Base-by-base conservation (phyloP, 2,888 invertebrate genomes). In the Dolomedes plantarius region DNA sequence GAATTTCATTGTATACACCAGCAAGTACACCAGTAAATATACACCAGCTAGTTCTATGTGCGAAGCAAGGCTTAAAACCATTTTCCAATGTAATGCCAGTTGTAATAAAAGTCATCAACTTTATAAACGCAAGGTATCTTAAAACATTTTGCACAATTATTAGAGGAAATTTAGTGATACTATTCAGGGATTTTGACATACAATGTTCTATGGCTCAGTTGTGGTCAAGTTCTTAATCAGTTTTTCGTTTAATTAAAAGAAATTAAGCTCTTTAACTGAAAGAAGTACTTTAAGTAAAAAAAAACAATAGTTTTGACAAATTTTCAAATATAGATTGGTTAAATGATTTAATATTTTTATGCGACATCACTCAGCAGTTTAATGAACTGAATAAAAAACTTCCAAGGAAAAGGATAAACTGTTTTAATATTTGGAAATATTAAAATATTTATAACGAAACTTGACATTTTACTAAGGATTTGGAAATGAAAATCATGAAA, bases 1-100 rank as follows among this genome's bases (percentile, higher is more conserved):
- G 36, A 39, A 23, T 19, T 69, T 69, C 69, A 9, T 69, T 69
- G 69, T 69, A 19, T 39, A 69, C n/a, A n/a, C n/a, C n/a, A n/a
- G n/a, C n/a, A n/a, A n/a, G n/a, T n/a, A n/a, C n/a, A n/a, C n/a
- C n/a, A n/a, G n/a, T n/a, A n/a, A n/a, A n/a, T n/a, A 69, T 69
- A 27, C 39, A 39, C n/a, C 41, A 69, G 69, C 36, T 36, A 9
- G 39, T 69, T 69, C 1, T 69, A 65, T 89, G 9, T 39, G 69
- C 39, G 31, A 13, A n/a, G 68, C 23, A 69, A 19, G 19, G n/a
- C n/a, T 69, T 36, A 39, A 36, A 39, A 69, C 19, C 11, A 69
- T 69, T 69, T 39, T 69, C 36, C 69, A 69, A 23, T 69, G 19
- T 69, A 69, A 32, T 69, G 13, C 13, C 39, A 69, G 69, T 69